phyloP scores from a whole-genome alignment of 2,888 invertebrate species.

The Cyaniris semiargus region DNA sequence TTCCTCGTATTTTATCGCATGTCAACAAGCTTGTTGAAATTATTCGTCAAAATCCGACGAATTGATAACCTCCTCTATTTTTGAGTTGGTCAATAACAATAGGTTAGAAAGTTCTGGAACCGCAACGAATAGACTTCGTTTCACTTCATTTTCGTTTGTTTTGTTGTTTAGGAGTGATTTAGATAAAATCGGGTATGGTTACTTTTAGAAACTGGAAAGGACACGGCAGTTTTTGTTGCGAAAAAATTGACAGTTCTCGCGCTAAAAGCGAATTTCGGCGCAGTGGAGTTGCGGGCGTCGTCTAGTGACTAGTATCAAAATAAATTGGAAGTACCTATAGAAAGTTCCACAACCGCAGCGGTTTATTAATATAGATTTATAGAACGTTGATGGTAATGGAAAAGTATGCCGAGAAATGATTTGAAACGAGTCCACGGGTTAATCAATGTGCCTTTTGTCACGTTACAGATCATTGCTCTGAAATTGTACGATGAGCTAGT shows the following conservation, averaged over 20 bases:
- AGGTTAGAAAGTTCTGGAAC: background rate
- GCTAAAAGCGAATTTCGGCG: too few relatives aligned
- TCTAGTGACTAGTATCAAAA: too few relatives aligned
- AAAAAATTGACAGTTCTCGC: too few relatives aligned
- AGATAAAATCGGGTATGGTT: too few relatives aligned
- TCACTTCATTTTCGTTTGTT: background rate
- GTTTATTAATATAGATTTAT: background rate
- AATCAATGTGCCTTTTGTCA: slow-evolving; percentile 7
- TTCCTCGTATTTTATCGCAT: background rate
- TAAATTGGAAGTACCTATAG: too few relatives aligned
- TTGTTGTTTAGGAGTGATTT: too few relatives aligned
- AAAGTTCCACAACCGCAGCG: too few relatives aligned
- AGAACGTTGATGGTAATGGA: slow-evolving; percentile 2
- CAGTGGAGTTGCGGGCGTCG: too few relatives aligned
- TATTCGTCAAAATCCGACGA: background rate
- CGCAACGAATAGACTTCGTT: background rate
- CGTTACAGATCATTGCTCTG: background rate
- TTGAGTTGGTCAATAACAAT: background rate
- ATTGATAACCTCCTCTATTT: background rate
- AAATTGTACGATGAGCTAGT: background rate
- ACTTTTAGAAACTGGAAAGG: too few relatives aligned
- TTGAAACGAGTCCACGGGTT: slow-evolving; percentile 2
- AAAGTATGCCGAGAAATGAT: slow-evolving; percentile 24
- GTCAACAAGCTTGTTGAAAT: background rate
- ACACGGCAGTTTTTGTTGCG: too few relatives aligned